Base-by-base conservation (phyloP, 1,140 invertebrate genomes). In the Drosophila miranda region DNA sequence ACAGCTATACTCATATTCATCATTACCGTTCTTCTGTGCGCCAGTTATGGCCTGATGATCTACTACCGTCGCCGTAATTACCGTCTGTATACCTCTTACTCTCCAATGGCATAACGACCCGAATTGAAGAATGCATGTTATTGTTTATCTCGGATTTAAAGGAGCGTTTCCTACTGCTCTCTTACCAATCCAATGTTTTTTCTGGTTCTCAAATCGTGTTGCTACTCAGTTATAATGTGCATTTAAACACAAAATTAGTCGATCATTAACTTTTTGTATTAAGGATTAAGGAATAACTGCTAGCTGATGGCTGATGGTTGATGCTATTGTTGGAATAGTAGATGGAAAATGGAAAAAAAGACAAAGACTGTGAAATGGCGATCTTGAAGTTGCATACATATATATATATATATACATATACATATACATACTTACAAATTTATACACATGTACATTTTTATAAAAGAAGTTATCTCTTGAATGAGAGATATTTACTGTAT, bases 1-100 rank as follows among this genome's bases (percentile, higher is more conserved):
- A 90, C 89, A 52, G 90, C 89, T 80, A 90, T 90, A 51, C 75
- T 90, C 2, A 80, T 89, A n/a, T 56, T 88, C 23, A 84, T 89
- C 41, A 78, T 89, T 16, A 63, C 64, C 11, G 50, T 66, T 9
- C 64, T 90, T 28, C 51, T 90, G 5, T 63, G 79, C 23, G 46
- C 71, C 28, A 88, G 86, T 41, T 90, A 84, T 55, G 73, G 70
- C n/a, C 57, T 86, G 43, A 84, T 90, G 89, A 70, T 90, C 42
- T 90, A 84, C 43, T 90, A 84, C 62, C 79, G 89, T 26, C 89
- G 89, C 19, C 79, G 89, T 23, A 75, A 90, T 45, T 90, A 90
- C 48, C 68, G 54, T 19, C 46, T 76, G 28, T 72, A 88, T 59
- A 75, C 67, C 14, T 68, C 89, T 2, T 90, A 90, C 49, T 61